Evolutionary conservation across 2,888 invertebrate genomes (phyloP), one percentile per base, ranked within the genome.

Genomic region (Chelonus formosanus): DNA sequence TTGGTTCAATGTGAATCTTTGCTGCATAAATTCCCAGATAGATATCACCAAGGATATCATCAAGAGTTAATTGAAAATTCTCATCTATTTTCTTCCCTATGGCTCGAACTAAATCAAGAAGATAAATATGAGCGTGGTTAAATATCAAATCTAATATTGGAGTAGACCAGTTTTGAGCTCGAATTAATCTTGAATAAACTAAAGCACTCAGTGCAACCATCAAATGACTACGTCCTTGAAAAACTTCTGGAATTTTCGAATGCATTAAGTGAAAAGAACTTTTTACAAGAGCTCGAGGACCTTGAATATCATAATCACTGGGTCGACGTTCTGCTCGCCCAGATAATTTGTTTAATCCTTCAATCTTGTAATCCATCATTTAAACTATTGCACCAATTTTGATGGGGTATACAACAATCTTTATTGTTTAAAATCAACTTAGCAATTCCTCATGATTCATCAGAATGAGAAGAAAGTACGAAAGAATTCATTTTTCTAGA

Each of bases 111-210:
- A 84, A 61, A 59, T 83, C 84, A 5, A 81, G 70, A 44, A 84
- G 69, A 52, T 82, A 84, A 2, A 82, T 76, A 60, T 82, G 79
- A 0, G 83, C 72, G 35, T 83, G 81, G 48, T 84, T 82, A 63
- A 84, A 78, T n/a, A 84, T 83, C 10, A 83, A 48, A 58, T 84
- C 80, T 3, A 84, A 59, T 54, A 83, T 63, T 0, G 75, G 70
- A 4, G 71, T 78, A 0, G 77, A 78, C 84, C 84, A 84, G 10
- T 79, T 83, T 35, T 79, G 80, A 0, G 79, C 70, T 40, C 71
- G 75, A 5, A 80, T 72, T 8, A 84, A 50, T 1, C 78, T 73
- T 0, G 83, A 78, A 40, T 83, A 84, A 6, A 84, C 70, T 1
- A 83, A 35, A 1, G 79, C 77, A 0, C 77, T 77, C 0, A 83